Evolutionary conservation across 2,888 invertebrate species (phyloP).

Genomic region (Lagria hirta): DNA sequence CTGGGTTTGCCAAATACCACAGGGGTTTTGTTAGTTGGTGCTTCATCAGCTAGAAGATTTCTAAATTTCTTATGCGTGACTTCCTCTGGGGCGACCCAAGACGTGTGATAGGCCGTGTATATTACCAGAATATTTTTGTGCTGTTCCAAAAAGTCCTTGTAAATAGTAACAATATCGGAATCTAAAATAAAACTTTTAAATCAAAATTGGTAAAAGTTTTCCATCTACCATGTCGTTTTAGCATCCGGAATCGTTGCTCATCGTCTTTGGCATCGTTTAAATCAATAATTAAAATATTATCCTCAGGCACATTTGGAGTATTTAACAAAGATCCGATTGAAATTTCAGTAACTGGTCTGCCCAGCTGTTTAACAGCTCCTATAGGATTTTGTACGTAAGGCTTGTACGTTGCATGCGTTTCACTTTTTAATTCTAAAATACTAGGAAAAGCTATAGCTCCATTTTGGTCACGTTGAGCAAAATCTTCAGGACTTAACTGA

Average conservation of each 20-base stretch:
- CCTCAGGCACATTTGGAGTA: constrained; percentile 49
- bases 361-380: constrained; percentile 58
- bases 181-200: constrained; percentile 45
- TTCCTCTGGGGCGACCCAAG: constrained; percentile 53
- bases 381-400: constrained; percentile 65
- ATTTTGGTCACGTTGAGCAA: constrained; percentile 50
- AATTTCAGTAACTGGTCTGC: constrained; percentile 44
- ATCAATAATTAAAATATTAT: constrained; percentile 59
- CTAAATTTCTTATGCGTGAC: constrained; percentile 38
- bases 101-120: constrained; percentile 62
- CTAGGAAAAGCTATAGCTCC: constrained; percentile 52
- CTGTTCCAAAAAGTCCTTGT: constrained; percentile 54
- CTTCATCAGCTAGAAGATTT: constrained; percentile 25
- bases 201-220: constrained; percentile 6
- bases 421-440: constrained; percentile 49
- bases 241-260: constrained; percentile 59
- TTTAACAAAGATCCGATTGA: constrained; percentile 41
- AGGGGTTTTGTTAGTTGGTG: too few species aligned
- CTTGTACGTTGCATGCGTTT: constrained; percentile 56
- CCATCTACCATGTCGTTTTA: constrained; percentile 61
- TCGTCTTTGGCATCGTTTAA: constrained; percentile 62
- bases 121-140: constrained; percentile 58
- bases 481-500: constrained; percentile 56
- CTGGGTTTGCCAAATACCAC: too few species aligned
- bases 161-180: constrained; percentile 59